Percentiles rank a stretch among this genome's conserved stretches.
These are phyloP conservation scores for Pseudopodoces humilis DNA, from an alignment of 2,113 vertebrate genomes.

Conservation along the genomic window DNA sequence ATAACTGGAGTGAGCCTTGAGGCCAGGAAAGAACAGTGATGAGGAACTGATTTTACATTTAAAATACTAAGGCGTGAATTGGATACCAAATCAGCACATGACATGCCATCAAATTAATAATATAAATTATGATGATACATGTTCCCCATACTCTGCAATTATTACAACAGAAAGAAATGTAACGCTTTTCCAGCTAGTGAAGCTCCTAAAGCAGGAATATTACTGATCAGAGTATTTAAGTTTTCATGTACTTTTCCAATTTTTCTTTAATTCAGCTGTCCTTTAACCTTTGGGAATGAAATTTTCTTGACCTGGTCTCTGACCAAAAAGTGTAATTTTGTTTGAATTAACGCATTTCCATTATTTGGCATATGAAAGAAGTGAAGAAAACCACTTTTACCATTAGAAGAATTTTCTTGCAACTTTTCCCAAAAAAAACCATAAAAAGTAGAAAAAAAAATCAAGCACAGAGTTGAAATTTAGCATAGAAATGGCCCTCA, in stretches of 20 bases:
- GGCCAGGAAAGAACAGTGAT: background rate
- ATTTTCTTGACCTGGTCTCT: background rate
- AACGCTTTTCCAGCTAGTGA: background rate
- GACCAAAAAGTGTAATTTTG: background rate
- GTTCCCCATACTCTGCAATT: background rate
- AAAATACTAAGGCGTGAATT: constrained; percentile 6
- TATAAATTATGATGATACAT: background rate
- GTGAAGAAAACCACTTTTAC: constrained; percentile 20
- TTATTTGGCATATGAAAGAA: constrained; percentile 23
- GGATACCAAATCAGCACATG: constrained; percentile 16
- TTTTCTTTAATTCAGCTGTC: background rate
- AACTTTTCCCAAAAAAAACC: background rate
- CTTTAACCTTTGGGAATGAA: background rate
- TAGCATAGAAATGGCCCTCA: constrained; percentile 61
- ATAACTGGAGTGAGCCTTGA: background rate
- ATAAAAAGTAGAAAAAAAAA: background rate
- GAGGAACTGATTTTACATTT: background rate
- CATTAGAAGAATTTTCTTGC: background rate
- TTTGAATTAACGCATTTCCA: constrained; percentile 23
- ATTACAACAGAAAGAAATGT: background rate
- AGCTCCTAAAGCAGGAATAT: background rate
- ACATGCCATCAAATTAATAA: constrained; percentile 30
- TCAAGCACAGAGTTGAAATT: constrained; percentile 37
- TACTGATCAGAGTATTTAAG: background rate
- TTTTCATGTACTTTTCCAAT: background rate